These are phyloP conservation scores for Fragum sueziense DNA, from an alignment of 2,888 invertebrate genomes.

Conservation along the genomic window DNA sequence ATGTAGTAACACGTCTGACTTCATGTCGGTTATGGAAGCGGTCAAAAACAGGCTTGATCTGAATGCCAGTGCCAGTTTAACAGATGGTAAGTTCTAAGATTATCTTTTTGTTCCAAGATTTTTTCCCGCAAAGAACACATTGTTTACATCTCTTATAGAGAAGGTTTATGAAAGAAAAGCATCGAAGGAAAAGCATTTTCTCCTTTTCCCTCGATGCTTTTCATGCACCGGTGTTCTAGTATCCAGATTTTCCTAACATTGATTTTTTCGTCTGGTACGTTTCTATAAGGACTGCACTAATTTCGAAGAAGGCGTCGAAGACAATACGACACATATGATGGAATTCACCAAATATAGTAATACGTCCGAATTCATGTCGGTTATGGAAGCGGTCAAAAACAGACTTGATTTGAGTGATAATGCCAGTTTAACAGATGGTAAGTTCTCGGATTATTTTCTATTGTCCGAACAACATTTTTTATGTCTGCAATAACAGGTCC, in stretches of 20 bases:
- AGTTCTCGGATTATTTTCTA: too few species aligned
- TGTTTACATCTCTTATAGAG: background rate
- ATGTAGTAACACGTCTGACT: conserved; percentile 24
- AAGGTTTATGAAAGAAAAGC: background rate
- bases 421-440: conserved; percentile 24
- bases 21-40: conserved; percentile 26
- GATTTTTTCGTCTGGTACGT: conserved; percentile 22
- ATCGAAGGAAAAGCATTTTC: background rate
- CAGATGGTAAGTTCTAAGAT: conserved; percentile 35
- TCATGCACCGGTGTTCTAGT: too few species aligned
- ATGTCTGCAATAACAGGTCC: too few species aligned
- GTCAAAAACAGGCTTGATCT: conserved; percentile 34
- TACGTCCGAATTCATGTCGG: conserved; percentile 27
- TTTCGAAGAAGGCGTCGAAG: conserved; percentile 34
- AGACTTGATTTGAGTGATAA: conserved; percentile 42
- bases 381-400: conserved; percentile 19
- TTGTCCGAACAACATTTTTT: too few species aligned
- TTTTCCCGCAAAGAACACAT: background rate
- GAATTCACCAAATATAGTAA: conserved; percentile 41
- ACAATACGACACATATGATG: conserved; percentile 30
- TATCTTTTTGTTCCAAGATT: too few species aligned
- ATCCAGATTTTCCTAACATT: too few species aligned
- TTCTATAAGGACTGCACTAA: conserved; percentile 50
- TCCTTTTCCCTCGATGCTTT: background rate
- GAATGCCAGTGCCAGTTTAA: conserved; percentile 5